Evolutionary conservation across 2,888 invertebrate species (phyloP).

Genomic region (Schrankia costaestrigalis): DNA sequence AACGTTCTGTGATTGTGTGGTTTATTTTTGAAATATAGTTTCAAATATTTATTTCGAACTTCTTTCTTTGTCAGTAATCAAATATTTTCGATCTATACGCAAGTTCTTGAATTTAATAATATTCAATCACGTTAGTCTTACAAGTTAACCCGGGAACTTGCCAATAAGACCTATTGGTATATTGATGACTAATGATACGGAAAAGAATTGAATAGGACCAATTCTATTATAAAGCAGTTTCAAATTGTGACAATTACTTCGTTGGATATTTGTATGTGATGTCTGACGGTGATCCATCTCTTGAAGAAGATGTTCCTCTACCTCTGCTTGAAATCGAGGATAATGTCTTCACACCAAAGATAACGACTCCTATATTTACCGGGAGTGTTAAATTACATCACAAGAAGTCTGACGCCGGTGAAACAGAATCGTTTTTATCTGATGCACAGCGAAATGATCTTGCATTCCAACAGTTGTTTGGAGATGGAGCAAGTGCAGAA

Average conservation of each 20-base stretch:
- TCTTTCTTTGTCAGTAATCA: no score
- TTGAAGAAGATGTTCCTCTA: constrained; percentile 73
- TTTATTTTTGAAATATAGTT: no score
- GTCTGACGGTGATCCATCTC: constrained; percentile 78
- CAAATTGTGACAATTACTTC: constrained; percentile 19
- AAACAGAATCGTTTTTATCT: constrained; percentile 64
- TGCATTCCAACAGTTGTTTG: constrained; percentile 67
- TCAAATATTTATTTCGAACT: no score
- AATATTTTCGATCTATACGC: no score
- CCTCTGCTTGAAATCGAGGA: constrained; percentile 65
- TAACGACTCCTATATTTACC: constrained; percentile 66
- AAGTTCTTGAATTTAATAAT: no score
- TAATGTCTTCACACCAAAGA: constrained; percentile 73
- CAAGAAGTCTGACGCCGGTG: constrained; percentile 58
- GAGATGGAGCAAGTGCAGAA: constrained; percentile 62
- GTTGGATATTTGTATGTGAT: constrained; percentile 53
- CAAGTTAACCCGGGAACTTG: constrained; percentile 13
- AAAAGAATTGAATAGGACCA: constrained; percentile 23
- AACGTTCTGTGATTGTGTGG: no score
- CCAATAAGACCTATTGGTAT: constrained; percentile 21
- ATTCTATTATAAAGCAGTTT: constrained; percentile 12
- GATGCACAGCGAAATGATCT: constrained; percentile 72
- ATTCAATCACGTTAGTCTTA: no score
- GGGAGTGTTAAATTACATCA: constrained; percentile 66
- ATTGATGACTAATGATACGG: constrained; percentile 34